phyloP scores from a whole-genome alignment of 2,797 vertebrate genomes.

The Heliangelus exortis region DNA sequence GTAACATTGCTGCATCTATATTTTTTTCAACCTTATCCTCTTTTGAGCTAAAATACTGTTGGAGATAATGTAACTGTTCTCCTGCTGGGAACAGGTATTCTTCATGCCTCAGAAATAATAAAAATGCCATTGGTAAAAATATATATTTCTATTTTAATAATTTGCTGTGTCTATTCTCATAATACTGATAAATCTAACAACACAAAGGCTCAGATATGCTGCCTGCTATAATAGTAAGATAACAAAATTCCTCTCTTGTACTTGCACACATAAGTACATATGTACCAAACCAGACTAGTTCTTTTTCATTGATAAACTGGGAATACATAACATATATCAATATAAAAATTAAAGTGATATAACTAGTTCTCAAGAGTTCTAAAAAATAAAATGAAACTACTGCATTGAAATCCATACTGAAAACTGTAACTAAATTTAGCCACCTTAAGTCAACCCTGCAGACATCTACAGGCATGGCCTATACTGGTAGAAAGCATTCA shows the following conservation, averaged over 20 bases:
- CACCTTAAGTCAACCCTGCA: not conserved
- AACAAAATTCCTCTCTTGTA: not conserved
- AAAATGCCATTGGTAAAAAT: constrained; percentile 32
- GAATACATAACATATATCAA: not conserved
- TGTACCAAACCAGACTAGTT: accelerated
- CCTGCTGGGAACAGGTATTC: constrained; percentile 61
- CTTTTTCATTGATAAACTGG: not conserved
- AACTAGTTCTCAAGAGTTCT: not conserved
- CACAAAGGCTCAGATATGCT: not conserved
- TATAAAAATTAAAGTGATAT: not conserved
- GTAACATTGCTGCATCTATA: not conserved
- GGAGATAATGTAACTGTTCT: constrained; percentile 62
- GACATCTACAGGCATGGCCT: not conserved
- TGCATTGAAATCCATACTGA: not conserved
- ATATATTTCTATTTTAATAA: not conserved
- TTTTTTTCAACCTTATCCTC: constrained; percentile 8
- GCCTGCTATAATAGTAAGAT: not conserved
- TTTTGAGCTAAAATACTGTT: constrained; percentile 31
- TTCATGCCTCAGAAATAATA: constrained; percentile 59
- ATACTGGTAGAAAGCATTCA: not conserved
- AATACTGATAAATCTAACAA: not conserved
- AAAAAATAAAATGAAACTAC: not conserved
- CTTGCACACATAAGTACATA: not conserved
- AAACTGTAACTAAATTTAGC: not conserved
- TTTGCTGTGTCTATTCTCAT: not conserved